These are phyloP conservation scores for Pachypsylla venusta DNA, from an alignment of 1,140 invertebrate genomes.

Conservation along the genomic window DNA sequence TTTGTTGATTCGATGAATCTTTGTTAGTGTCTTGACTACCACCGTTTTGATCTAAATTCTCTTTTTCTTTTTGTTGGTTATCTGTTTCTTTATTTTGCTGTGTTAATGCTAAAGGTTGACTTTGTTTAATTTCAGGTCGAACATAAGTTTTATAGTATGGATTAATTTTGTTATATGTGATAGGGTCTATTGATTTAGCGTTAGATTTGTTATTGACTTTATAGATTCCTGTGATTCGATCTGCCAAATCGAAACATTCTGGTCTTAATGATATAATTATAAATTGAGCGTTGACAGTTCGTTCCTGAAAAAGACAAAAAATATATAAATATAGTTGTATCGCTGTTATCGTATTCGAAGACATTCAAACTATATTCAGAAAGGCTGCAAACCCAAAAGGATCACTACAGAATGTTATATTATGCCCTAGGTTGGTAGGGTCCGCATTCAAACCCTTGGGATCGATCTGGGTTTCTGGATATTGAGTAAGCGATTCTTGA, in stretches of 20 bases:
- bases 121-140: not conserved
- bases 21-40: no score
- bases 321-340: constrained; percentile 4
- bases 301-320: constrained; percentile 44
- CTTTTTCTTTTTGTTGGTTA: no score
- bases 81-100: no score
- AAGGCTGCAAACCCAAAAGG: no score
- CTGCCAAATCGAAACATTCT: constrained; percentile 95
- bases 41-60: no score
- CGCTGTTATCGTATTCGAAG: no score
- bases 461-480: no score
- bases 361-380: no score
- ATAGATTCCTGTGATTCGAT: constrained; percentile 86
- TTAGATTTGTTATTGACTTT: constrained; percentile 85
- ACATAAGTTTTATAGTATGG: not conserved
- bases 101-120: not conserved
- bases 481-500: not conserved
- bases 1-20: no score
- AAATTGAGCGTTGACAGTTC: constrained; percentile 96
- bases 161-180: not conserved
- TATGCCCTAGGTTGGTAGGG: no score
- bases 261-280: constrained; percentile 93
- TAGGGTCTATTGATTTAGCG: constrained; percentile 47
- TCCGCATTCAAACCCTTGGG: no score
- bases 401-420: no score